Conservation (phyloP, 2,797 vertebrate species). For the Heterohyrax brucei region DNA sequence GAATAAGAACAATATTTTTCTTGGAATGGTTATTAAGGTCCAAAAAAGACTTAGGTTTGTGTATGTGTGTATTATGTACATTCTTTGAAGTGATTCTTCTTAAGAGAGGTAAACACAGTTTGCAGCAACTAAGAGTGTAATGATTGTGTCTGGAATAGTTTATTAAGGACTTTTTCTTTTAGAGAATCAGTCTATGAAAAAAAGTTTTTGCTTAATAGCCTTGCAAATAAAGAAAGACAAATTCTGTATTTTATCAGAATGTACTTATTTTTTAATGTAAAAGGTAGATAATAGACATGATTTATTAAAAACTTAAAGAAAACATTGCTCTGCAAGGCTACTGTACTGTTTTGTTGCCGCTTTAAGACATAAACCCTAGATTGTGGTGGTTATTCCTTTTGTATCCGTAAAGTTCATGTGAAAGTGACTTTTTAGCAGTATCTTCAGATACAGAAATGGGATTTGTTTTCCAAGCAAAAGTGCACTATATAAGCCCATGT, state of each 20-base stretch:
- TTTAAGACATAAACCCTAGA: neutral
- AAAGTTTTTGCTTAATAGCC: neutral
- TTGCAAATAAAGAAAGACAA: neutral
- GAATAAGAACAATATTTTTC: constrained; percentile 30
- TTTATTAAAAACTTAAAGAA: constrained; percentile 58
- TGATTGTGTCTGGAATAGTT: neutral
- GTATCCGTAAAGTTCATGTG: neutral
- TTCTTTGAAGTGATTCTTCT: constrained; percentile 53
- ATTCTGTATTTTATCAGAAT: constrained; percentile 15
- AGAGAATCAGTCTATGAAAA: constrained; percentile 5
- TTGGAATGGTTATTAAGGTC: constrained; percentile 39
- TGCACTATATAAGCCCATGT: neutral
- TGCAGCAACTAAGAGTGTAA: neutral
- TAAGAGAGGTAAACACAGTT: constrained; percentile 52
- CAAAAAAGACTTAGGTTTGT: constrained; percentile 35
- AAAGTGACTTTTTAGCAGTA: constrained; percentile 48
- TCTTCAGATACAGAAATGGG: neutral
- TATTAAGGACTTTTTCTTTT: neutral
- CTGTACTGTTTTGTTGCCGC: neutral
- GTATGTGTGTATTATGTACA: neutral
- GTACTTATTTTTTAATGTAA: neutral
- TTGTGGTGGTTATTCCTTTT: constrained; percentile 4
- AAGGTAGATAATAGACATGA: constrained; percentile 1
- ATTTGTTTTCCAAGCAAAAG: constrained; percentile 32
- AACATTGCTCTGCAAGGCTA: neutral